These are phyloP conservation scores for Pseudocheirus occidentalis DNA, from an alignment of 2,797 vertebrate species.

Conservation along the genomic window DNA sequence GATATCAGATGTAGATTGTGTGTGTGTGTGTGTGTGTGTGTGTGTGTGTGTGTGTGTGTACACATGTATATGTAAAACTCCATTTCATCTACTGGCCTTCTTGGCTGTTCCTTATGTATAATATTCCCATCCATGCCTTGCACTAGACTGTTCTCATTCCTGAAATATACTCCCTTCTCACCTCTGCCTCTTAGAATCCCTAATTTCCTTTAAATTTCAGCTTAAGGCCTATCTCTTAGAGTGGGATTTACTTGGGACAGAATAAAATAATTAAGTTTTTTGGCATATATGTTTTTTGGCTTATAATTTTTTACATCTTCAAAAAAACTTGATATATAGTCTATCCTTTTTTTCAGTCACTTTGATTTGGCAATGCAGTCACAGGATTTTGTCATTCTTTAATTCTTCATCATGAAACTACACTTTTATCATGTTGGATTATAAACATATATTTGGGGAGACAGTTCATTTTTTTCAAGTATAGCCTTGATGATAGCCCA, in stretches of 20 bases:
- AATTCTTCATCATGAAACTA: background rate
- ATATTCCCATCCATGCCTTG: background rate
- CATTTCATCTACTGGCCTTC: background rate
- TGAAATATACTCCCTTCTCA: background rate
- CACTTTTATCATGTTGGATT: background rate
- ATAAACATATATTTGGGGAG: background rate
- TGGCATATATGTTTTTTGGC: background rate
- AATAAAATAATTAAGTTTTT: background rate
- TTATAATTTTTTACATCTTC: background rate
- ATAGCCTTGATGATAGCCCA: background rate
- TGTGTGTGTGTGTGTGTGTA: no score
- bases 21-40: no score
- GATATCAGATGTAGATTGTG: background rate
- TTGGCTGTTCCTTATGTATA: background rate
- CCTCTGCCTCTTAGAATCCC: background rate
- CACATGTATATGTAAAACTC: no score
- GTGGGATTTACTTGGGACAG: background rate
- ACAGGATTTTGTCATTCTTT: background rate
- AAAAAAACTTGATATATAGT: background rate
- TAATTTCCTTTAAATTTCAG: background rate
- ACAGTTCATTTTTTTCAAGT: background rate
- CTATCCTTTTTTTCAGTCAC: background rate
- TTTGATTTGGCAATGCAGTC: background rate
- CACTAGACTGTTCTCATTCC: background rate
- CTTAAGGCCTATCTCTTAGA: background rate